Evolutionary conservation across 2,113 vertebrate species (phyloP).

Genomic region (Trichechus manatus): DNA sequence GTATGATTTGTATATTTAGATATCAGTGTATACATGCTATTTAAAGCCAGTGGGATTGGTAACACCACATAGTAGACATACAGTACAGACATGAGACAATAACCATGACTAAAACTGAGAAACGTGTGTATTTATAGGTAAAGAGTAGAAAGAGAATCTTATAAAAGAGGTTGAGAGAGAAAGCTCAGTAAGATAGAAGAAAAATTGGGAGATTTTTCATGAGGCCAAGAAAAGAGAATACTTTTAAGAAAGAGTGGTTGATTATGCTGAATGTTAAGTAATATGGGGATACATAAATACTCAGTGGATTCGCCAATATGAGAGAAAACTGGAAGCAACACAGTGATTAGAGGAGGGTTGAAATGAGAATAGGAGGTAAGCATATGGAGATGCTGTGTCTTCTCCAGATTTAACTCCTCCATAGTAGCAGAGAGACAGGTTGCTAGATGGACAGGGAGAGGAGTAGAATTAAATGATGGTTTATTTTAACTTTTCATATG

Average conservation of each 20-base stretch:
- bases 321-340: neutral
- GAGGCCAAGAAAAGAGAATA: neutral
- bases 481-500: neutral
- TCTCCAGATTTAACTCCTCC: neutral
- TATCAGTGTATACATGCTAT: neutral
- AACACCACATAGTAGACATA: neutral
- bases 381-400: fast-evolving
- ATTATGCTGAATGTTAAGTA: neutral
- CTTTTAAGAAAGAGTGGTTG: neutral
- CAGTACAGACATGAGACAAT: neutral
- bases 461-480: neutral
- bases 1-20: neutral
- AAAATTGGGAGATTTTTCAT: neutral
- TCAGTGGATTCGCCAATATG: neutral
- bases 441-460: neutral
- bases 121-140: neutral
- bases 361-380: neutral
- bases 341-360: neutral
- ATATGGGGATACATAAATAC: neutral
- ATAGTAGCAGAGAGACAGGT: neutral
- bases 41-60: neutral
- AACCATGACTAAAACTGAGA: neutral
- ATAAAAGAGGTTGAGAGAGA: neutral
- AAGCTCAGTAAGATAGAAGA: neutral
- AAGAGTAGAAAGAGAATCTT: neutral